Percentiles rank a stretch among this genome's conserved stretches.
phyloP scores from a whole-genome alignment of 2,113 vertebrate species.

The Anhinga anhinga region DNA sequence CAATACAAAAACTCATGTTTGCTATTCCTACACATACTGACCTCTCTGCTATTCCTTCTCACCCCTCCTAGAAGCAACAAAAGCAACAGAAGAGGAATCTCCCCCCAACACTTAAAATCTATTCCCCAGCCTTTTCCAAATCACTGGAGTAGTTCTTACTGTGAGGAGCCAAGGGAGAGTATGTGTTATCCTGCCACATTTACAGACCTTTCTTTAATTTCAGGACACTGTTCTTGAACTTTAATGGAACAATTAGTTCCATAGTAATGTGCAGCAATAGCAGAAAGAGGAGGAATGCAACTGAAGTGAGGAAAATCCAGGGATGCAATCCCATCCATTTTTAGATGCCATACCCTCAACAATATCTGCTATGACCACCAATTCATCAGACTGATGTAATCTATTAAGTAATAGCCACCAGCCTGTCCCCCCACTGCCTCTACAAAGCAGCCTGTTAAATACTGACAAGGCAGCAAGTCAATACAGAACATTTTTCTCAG shows the following conservation, averaged over 20 bases:
- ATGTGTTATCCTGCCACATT: not conserved
- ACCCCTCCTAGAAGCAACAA: not conserved
- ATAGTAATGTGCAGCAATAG: not conserved
- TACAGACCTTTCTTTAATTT: not conserved
- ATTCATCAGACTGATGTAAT: conserved; percentile 22
- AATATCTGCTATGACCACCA: conserved; percentile 1
- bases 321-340: conserved; percentile 11
- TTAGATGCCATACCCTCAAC: not conserved
- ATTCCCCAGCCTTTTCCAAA: not conserved
- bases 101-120: not conserved
- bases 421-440: not conserved
- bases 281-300: not conserved
- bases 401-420: conserved; percentile 7
- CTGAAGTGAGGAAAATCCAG: not conserved
- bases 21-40: not conserved
- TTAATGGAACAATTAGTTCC: not conserved
- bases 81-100: not conserved
- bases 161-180: not conserved
- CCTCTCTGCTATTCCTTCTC: not conserved
- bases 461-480: not conserved
- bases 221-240: not conserved
- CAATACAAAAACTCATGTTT: not conserved
- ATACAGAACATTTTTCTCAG: conserved; percentile 51
- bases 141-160: not conserved
- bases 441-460: not conserved